Base-by-base conservation (phyloP, 2,113 vertebrate genomes). In the Callipepla squamata region DNA sequence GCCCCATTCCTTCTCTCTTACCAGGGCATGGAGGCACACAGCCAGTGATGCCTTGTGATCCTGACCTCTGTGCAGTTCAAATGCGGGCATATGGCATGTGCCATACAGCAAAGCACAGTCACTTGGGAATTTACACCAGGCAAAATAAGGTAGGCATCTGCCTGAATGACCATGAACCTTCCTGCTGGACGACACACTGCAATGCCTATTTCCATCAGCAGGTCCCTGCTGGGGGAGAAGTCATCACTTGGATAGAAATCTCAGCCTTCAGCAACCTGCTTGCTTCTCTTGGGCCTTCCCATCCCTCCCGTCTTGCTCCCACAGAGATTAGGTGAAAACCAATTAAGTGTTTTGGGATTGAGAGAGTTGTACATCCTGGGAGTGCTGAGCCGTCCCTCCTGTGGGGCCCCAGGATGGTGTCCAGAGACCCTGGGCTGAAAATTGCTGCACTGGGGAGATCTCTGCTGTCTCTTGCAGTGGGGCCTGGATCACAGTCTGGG, bases 361-460 rank as follows among this genome's bases (percentile, higher is more conserved):
- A 61, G 21, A 25, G 34, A 16, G 58, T 48, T 21, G 23, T 25
- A 22, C 11, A n/a, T 25, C 22, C 66, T 36, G 22, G 66, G n/a
- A 48, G 25, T 36, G n/a, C 16, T 11, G 32, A 69, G 67, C 23
- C n/a, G 13, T 25, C 11, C 23, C 47, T 26, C 22, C 28, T 26
- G 45, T 5, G 5, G n/a, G 19, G 26, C 47, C 45, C 15, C n/a
- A 7, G 8, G n/a, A 34, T 26, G 17, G 45, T 25, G n/a, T 9
- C 45, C 23, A 17, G n/a, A 69, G 67, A 69, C 67, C 45, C 36
- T 11, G 23, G 47, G 67, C 47, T 70, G 23, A 36, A 13, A 36
- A 38, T 25, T 13, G 12, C 65, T 74, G 68, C 79, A 0, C 0
- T 0, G 1, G 44, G 30, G 51, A 45, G 45, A 25, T 80, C 72